Evolutionary conservation across 2,888 invertebrate species (phyloP).

Genomic region (Scaptomyza parva): DNA sequence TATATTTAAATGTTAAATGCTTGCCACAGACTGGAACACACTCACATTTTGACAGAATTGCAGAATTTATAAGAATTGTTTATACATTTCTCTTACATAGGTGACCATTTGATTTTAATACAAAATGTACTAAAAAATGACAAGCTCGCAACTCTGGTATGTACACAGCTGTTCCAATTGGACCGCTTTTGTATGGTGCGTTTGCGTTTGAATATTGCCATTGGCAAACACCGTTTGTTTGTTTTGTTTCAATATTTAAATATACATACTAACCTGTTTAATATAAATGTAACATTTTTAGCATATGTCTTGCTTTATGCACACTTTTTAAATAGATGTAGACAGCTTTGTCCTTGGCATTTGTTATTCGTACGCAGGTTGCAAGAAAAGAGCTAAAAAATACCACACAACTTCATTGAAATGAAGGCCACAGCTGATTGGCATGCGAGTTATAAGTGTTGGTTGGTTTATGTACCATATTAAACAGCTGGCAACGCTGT

Average conservation of each 20-base stretch:
- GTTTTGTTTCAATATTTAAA: too few relatives aligned
- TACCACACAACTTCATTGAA: neutral
- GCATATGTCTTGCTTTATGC: neutral
- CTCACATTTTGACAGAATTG: conserved; percentile 24
- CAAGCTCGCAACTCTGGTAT: neutral
- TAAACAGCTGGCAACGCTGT: conserved; percentile 18
- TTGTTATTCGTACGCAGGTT: neutral
- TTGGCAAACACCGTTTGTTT: too few relatives aligned
- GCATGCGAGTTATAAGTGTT: neutral
- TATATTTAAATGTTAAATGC: neutral
- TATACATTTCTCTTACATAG: conserved; percentile 12
- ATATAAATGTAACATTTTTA: neutral
- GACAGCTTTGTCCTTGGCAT: neutral
- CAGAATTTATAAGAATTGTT: conserved; percentile 31
- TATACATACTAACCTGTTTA: neutral
- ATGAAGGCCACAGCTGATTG: conserved; percentile 5
- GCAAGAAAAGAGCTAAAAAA: neutral
- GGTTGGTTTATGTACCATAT: neutral
- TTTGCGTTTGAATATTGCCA: neutral
- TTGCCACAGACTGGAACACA: neutral
- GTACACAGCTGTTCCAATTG: conserved; percentile 31
- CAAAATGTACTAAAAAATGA: conserved; percentile 40
- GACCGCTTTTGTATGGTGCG: neutral
- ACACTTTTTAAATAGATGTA: neutral
- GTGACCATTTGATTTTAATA: conserved; percentile 15